Percentiles rank a stretch among this genome's conserved stretches.
phyloP scores from a whole-genome alignment of 30 jellyfish, hydroid and myxozoan species.

The Cassiopea andromeda region DNA sequence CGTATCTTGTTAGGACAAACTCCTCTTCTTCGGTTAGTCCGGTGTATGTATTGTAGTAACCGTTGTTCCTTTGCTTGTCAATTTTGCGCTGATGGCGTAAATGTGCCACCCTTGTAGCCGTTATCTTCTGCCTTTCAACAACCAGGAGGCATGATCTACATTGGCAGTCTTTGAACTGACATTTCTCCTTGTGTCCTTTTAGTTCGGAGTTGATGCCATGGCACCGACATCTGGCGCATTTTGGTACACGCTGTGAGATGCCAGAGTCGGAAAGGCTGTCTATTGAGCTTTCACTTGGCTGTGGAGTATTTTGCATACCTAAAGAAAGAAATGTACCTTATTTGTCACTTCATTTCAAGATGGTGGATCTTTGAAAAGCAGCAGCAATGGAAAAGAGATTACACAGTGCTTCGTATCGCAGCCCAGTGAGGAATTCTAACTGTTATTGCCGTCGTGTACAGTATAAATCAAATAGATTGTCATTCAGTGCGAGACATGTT shows the following conservation, averaged over 20 bases:
- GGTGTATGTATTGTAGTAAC: conserved; percentile 49
- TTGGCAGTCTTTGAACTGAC: conserved; percentile 92
- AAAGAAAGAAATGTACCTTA: not conserved
- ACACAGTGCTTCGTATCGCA: too few relatives aligned
- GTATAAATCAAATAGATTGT: too few relatives aligned
- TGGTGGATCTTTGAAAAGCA: too few relatives aligned
- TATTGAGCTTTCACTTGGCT: conserved; percentile 14
- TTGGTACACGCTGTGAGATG: conserved; percentile 77
- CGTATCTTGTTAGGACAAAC: conserved; percentile 67
- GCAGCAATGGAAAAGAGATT: too few relatives aligned
- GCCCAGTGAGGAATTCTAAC: too few relatives aligned
- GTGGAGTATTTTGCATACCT: conserved; percentile 35
- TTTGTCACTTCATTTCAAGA: not conserved
- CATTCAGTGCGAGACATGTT: too few relatives aligned
- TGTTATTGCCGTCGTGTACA: too few relatives aligned
- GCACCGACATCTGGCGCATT: conserved; percentile 92
- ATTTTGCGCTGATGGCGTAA: conserved; percentile 91
- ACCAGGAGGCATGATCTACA: conserved; percentile 91
- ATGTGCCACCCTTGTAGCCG: conserved; percentile 97
- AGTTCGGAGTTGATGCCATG: conserved; percentile 91
- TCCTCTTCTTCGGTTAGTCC: conserved; percentile 87
- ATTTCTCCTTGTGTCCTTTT: conserved; percentile 94
- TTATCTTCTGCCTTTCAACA: conserved; percentile 91
- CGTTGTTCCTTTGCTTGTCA: conserved; percentile 76
- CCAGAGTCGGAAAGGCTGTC: conserved; percentile 40